Base-by-base conservation (phyloP, 1,140 invertebrate genomes). In the Conus ventricosus region DNA sequence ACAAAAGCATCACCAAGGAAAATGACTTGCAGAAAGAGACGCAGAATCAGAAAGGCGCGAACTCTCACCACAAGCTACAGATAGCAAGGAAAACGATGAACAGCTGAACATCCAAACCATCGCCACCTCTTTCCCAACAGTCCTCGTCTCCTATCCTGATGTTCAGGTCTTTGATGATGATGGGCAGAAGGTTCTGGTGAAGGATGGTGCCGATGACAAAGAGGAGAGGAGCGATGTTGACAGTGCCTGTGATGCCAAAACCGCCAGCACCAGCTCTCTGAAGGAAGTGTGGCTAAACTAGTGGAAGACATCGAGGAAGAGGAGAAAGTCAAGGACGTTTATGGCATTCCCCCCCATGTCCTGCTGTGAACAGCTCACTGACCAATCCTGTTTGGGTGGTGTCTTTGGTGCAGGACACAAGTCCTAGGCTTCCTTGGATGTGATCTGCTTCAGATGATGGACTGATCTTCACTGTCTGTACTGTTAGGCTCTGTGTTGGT, bases 161-260 rank as follows among this genome's bases (percentile, higher is more conserved):
- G 60, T 13, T 13, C 10, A 63, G 4, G 10, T 63, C 60, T 63
- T 63, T 63, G 67, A n/a, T 71, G 67, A 71, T 23, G 23, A 71
- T 23, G 67, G 23, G 7, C 17, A 71, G 67, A 71, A 13, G 6
- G 67, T 71, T 13, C 5, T 20, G 17, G 23, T 6, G 20, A 71
- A 71, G 20, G 67, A n/a, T 71, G 67, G 6, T 20, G 39, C 39
- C 39, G 39, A 39, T 39, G 39, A 39, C 39, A 39, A 39, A 39
- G 67, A 71, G 67, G 20, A 71, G 6, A 13, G 11, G 7, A 23
- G 67, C 20, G 67, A 13, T n/a, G 67, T 23, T 7, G 67, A 71
- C 67, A 71, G 67, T n/a, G 67, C 67, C 15, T 71, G 67, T 71
- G 67, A 71, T 20, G 67, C 67, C 67, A 71, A 71, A 71, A 71